Evolutionary conservation across 37 sponge, comb jelly and placozoan species (phyloP).

Genomic region (Bolinopsis microptera): DNA sequence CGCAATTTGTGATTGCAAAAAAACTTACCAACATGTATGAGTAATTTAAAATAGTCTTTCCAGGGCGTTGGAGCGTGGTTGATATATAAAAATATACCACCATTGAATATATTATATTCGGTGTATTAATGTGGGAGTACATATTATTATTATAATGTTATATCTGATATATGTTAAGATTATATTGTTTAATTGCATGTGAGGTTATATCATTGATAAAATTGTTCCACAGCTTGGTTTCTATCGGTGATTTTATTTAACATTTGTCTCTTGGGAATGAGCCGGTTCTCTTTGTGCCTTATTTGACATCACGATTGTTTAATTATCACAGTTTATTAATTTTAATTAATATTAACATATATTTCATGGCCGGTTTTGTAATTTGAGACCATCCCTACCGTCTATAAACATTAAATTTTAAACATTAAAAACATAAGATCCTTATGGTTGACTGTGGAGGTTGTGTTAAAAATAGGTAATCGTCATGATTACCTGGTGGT

Average conservation of each 20-base stretch:
- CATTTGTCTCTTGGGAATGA: neutral
- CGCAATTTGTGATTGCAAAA: too few relatives aligned
- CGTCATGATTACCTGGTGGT: neutral
- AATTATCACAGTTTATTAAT: neutral
- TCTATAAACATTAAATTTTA: neutral
- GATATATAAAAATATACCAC: too few relatives aligned
- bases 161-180: too few relatives aligned
- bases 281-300: neutral
- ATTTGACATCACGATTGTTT: neutral
- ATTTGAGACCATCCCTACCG: neutral
- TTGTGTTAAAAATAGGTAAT: neutral
- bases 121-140: neutral
- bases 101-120: neutral
- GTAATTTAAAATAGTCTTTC: too few relatives aligned
- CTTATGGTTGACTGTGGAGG: neutral
- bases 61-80: too few relatives aligned
- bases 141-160: too few relatives aligned
- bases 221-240: neutral
- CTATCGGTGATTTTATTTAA: neutral
- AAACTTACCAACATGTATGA: too few relatives aligned
- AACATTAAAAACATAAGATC: neutral
- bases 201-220: neutral
- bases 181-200: neutral
- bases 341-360: neutral
- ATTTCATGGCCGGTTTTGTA: neutral